Base-by-base conservation (phyloP, 2,888 invertebrate species). In the Eustalomyia histrio region DNA sequence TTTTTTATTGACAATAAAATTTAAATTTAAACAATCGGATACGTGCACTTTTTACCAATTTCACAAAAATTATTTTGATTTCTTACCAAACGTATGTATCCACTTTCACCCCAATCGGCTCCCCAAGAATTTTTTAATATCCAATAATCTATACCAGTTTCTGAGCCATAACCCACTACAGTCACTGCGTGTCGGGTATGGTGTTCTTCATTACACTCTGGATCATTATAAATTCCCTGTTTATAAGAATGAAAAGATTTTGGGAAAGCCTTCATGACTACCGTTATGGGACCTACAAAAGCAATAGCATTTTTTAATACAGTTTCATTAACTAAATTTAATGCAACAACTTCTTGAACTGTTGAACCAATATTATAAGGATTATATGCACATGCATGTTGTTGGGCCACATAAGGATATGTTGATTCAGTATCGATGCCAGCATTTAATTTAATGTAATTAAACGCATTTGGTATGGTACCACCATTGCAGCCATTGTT, bases 401-500 rank as follows among this genome's bases (percentile, higher is more conserved):
- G 39, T 39, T 39, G 39, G 39, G 12, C 39, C 10, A 39, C 39
- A 90, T 98, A 99, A 0, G 97, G 96, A 90, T 99, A 99, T 3
- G 93, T 91, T 75, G 92, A 92, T 91, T 98, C 98, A 0, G 96
- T 97, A 90, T 98, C 97, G 85, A 99, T 93, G 83, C 98, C 98
- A 69, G 92, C 92, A 89, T 97, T 97, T 76, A 94, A 94, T 90
- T 94, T 94, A 85, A 97, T 93, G 89, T 97, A 97, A 86, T 93
- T 92, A 92, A 97, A 97, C 69, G 97, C 93, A 0, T n/a, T n/a
- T 47, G 0, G 16, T 3, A 93, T 93, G 83, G 93, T 91, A 47
- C 90, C 90, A 64, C 97, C 97, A 86, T 95, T 94, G 91, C 97
- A 98, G 68, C 97, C 97, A 87, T 96, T 97, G 89, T 95, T 97